Evolutionary conservation across 2,113 vertebrate genomes (phyloP).

Genomic region (Tragelaphus scriptus): DNA sequence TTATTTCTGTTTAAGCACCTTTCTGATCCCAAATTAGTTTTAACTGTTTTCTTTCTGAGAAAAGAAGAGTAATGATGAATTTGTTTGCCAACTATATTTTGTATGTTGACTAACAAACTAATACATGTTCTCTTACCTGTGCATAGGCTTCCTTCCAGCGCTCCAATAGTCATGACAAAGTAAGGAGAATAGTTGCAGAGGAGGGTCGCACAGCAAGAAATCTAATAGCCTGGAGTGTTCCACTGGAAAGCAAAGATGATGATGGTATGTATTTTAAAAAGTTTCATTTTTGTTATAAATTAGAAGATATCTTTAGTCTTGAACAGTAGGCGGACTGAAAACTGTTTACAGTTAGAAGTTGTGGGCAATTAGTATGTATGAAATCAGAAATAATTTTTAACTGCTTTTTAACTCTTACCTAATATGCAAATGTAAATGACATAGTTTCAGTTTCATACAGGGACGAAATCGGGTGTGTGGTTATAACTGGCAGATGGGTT

Average conservation of each 20-base stretch:
- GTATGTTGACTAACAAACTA: neutral
- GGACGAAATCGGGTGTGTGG: slow-evolving; percentile 2
- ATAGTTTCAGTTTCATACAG: neutral
- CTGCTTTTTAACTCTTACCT: neutral
- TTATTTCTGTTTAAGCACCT: neutral
- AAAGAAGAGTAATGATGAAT: neutral
- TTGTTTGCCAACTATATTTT: neutral
- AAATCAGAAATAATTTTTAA: neutral
- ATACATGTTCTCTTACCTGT: neutral
- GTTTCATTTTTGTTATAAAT: neutral
- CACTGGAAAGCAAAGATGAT: slow-evolving; percentile 94
- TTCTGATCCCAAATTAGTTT: neutral
- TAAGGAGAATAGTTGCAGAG: slow-evolving; percentile 96
- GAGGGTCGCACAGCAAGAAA: slow-evolving; percentile 97
- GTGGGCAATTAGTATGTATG: neutral
- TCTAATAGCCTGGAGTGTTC: slow-evolving; percentile 97
- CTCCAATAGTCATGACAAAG: slow-evolving; percentile 98
- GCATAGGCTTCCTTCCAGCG: slow-evolving; percentile 94
- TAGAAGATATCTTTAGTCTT: neutral
- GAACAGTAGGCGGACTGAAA: neutral
- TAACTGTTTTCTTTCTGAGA: slow-evolving; percentile 30
- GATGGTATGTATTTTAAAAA: slow-evolving; percentile 83
- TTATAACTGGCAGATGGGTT: neutral
- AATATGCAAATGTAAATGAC: neutral
- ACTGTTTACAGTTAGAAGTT: neutral